Evolutionary conservation across 2,888 invertebrate species (phyloP), one percentile per base, ranked within the genome.

Genomic region (Athalia rosae): DNA sequence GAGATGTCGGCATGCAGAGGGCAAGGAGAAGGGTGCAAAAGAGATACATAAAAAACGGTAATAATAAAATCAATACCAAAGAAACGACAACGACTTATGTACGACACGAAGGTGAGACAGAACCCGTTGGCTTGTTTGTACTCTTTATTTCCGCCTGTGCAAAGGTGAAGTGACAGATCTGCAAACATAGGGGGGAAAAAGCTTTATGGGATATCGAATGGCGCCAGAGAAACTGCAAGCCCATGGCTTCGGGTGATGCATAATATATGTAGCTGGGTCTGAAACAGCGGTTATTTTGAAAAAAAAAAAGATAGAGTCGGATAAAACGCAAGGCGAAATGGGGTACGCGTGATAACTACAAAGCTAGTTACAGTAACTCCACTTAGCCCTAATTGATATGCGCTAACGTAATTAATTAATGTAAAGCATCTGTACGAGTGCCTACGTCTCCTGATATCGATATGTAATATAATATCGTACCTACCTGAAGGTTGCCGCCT

Each of bases 381-480:
- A 85, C 87, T 86, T 83, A 79, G 79, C 80, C 80, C 83, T 83
- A 84, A 87, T 88, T 88, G 87, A 86, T 87, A 84, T 82, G 81
- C 85, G 83, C 84, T 85, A 86, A 86, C 83, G 83, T 83, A 79
- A 81, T 86, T 88, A 87, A 88, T 88, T 86, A 86, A 87, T 86
- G 83, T 82, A 47, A 79, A 83, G 82, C 71, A 77, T 73, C 47
- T 48, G 28, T 47, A n/a, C 5, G 15, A 11, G 41, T 45, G 48
- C 50, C 50, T 53, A 62, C 73, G 73, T 64, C 77, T 56, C 69
- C 64, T 79, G 79, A 76, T 76, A 79, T 76, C 64, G 73, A 78
- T 71, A 76, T 59, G n/a, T 28, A 15, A 50, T 47, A 11, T 15
- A 28, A 48, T 78, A 76, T 78, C 76, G 77, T 77, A 76, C 73